Percentiles rank a stretch among this genome's conserved stretches.
Evolutionary conservation across 2,113 vertebrate species (phyloP).

Genomic region (Choloepus hoffmanni): DNA sequence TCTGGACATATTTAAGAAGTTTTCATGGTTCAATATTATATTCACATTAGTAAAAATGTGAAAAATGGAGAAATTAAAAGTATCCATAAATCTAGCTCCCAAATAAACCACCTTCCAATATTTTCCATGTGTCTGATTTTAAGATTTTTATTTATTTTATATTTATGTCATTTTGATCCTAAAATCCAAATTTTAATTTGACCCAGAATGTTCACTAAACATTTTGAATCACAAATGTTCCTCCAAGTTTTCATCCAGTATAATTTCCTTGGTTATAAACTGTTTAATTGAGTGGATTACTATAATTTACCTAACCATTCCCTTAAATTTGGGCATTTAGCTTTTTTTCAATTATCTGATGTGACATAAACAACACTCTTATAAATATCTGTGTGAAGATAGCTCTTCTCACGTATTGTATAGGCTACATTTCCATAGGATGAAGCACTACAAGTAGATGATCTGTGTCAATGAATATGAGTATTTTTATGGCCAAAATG

Average conservation of each 20-base stretch:
- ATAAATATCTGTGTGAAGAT: constrained; percentile 24
- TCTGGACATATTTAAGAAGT: constrained; percentile 3
- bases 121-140: neutral
- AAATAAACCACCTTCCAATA: neutral
- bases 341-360: constrained; percentile 52
- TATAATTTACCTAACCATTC: neutral
- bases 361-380: neutral
- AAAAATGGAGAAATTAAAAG: constrained; percentile 45
- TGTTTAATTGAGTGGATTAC: constrained; percentile 7
- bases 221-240: neutral
- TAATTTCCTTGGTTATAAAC: neutral
- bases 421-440: constrained; percentile 33
- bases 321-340: neutral
- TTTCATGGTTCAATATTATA: constrained; percentile 22
- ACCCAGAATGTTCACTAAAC: neutral
- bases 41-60: neutral
- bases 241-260: neutral
- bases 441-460: neutral
- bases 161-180: neutral
- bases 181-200: neutral
- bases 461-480: neutral
- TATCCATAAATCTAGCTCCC: neutral
- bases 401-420: neutral
- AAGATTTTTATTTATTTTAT: neutral
- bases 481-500: neutral